Evolutionary conservation across 2,888 invertebrate species (phyloP), one percentile per base, ranked within the genome.

Genomic region (Orthosia cruda): DNA sequence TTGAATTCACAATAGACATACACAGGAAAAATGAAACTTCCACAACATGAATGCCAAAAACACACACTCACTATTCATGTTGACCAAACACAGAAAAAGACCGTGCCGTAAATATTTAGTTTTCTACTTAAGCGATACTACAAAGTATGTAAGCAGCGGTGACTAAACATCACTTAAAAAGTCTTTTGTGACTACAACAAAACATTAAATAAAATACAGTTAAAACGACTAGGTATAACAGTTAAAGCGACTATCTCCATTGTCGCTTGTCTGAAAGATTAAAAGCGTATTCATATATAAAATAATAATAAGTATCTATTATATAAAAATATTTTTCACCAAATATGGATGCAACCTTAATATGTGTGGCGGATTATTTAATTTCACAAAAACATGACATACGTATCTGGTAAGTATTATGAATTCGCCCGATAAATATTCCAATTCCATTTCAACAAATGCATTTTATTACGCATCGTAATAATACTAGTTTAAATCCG

Each of bases 41-140:
- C 13, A 18, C 16, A 47, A 67, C 1, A 45, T 63, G 9, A 20
- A 67, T 45, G 18, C 64, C 40, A 32, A 32, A 47, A 66, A 67
- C 68, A 68, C 40, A 47, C 26, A 66, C 16, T 47, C 26, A 66
- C 16, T 26, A n/a, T 18, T 68, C 12, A 20, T 68, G 47, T 32
- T 47, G 32, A 32, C 26, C 47, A 68, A 20, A 67, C 47, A 23
- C 23, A 67, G 20, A 32, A 16, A 32, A 47, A 67, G 0, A 47
- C 32, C 7, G 32, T 32, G 7, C 9, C 9, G 15, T 32, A 26
- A 20, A 68, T 67, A 67, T 67, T 68, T 49, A 68, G 20, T 67
- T 67, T 67, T 67, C 26, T 47, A 47, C 9, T 13, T 47, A 32
- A 23, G 26, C 3, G 26, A 4, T 0, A 32, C 32, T 2, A 32